A percentile compares a stretch with the other conserved stretches of the same genome.
Evolutionary conservation across 2,797 vertebrate species (phyloP).

Genomic region (Arnoldichthys spilopterus): DNA sequence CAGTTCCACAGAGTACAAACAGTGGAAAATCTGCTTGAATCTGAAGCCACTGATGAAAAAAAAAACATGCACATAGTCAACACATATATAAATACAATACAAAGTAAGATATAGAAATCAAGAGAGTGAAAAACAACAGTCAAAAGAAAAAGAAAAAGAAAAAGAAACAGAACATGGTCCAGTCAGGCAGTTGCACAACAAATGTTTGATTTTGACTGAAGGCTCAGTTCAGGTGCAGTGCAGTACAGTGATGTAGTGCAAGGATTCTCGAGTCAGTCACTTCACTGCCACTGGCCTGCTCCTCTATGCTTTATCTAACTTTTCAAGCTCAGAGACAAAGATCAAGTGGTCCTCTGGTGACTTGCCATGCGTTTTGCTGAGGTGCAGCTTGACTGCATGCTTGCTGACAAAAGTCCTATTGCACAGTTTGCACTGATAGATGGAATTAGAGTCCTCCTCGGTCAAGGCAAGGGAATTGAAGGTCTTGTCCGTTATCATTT

Average conservation of each 20-base stretch:
- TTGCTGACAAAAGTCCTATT: slow-evolving; percentile 98
- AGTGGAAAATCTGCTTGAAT: slow-evolving; percentile 85
- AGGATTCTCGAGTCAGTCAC: slow-evolving; percentile 82
- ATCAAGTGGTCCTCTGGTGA: slow-evolving; percentile 98
- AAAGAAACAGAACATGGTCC: slow-evolving; percentile 79
- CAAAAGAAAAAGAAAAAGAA: slow-evolving; percentile 81
- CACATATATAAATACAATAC: slow-evolving; percentile 89
- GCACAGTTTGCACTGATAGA: slow-evolving; percentile 97
- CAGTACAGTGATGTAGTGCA: slow-evolving; percentile 86
- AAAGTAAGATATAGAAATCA: slow-evolving; percentile 90
- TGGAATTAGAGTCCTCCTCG: slow-evolving; percentile 90
- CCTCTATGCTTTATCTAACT: slow-evolving; percentile 92
- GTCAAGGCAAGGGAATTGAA: slow-evolving; percentile 84
- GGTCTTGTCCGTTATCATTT: slow-evolving; percentile 88
- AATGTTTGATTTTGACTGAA: slow-evolving; percentile 84
- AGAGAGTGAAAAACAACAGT: slow-evolving; percentile 72
- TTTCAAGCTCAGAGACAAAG: slow-evolving; percentile 97
- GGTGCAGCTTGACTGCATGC: slow-evolving; percentile 99
- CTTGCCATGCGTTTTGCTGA: slow-evolving; percentile 99
- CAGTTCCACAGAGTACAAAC: slow-evolving; percentile 82
- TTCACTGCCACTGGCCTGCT: slow-evolving; percentile 62
- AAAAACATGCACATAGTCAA: slow-evolving; percentile 92
- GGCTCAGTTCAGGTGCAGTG: slow-evolving; percentile 98
- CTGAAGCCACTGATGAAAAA: slow-evolving; percentile 78
- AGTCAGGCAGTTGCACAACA: slow-evolving; percentile 89